phyloP scores from a whole-genome alignment of 1,140 invertebrate species.

The Cyclargus thomasi region DNA sequence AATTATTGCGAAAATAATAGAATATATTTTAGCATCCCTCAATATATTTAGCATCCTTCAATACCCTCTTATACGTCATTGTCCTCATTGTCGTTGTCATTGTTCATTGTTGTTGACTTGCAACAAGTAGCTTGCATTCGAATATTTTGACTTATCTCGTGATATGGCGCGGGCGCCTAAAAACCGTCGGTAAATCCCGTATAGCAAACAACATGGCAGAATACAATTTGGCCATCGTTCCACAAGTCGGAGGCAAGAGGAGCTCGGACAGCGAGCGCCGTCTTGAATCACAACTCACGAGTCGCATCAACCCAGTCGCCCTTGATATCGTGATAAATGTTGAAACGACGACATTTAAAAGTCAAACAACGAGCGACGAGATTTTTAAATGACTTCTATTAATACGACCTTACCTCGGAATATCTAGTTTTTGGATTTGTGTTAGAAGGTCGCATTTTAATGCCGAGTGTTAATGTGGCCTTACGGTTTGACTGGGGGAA shows the following conservation, averaged over 20 bases:
- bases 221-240: no score
- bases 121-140: no score
- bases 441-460: constrained; percentile 15
- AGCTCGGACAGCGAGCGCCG: background rate
- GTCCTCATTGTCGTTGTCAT: no score
- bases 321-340: constrained; percentile 13
- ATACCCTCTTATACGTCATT: no score
- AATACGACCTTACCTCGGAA: constrained; percentile 2
- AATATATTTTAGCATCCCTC: no score
- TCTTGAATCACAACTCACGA: background rate
- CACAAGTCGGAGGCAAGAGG: background rate
- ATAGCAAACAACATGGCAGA: no score
- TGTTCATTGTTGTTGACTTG: no score
- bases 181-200: no score
- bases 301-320: constrained; percentile 6
- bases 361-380: background rate
- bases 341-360: constrained; percentile 14
- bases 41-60: no score
- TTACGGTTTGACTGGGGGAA: background rate
- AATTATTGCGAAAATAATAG: no score
- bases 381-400: constrained; percentile 5
- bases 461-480: background rate
- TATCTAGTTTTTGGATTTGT: constrained; percentile 10
- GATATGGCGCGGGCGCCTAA: no score
- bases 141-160: no score